Percentiles rank a stretch among this genome's conserved stretches.
phyloP scores from a whole-genome alignment of 1,140 invertebrate species.

The Chelonus insularis region DNA sequence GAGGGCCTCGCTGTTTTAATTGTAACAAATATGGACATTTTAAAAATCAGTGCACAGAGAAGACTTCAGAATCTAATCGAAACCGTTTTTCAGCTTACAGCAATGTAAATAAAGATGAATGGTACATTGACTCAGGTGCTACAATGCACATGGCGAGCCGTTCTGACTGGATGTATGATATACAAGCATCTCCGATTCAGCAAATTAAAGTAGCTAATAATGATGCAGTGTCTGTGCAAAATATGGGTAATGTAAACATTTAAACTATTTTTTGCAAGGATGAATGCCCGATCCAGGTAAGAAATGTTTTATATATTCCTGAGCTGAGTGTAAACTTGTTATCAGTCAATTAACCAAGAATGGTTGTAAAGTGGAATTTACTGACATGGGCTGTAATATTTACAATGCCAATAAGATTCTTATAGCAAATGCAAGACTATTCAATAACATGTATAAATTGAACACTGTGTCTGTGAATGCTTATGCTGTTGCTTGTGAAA shows the following conservation, averaged over 20 bases:
- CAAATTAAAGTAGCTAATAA: slow-evolving; percentile 3
- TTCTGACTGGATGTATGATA: neutral
- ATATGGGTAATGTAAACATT: neutral
- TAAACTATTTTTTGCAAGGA: neutral
- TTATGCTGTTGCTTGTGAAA: neutral
- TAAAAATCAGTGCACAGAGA: neutral
- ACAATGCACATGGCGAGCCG: slow-evolving; percentile 12
- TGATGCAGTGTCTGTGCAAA: neutral
- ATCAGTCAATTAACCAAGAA: slow-evolving; percentile 22
- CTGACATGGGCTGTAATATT: neutral
- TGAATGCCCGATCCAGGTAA: neutral
- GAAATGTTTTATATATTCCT: slow-evolving; percentile 21
- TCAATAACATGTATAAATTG: slow-evolving; percentile 18
- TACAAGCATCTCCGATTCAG: neutral
- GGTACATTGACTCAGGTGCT: slow-evolving; percentile 14
- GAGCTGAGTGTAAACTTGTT: slow-evolving; percentile 16
- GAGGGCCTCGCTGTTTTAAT: slow-evolving; percentile 1
- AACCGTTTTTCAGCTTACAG: neutral
- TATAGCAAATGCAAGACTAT: neutral
- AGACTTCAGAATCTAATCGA: neutral
- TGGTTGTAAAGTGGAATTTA: slow-evolving; percentile 9
- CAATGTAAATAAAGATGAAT: neutral
- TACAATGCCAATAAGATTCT: neutral
- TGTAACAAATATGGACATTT: slow-evolving; percentile 3
- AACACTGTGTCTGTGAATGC: neutral